These are phyloP conservation scores for Pyralis farinalis DNA, from an alignment of 2,888 invertebrate species.

Conservation along the genomic window DNA sequence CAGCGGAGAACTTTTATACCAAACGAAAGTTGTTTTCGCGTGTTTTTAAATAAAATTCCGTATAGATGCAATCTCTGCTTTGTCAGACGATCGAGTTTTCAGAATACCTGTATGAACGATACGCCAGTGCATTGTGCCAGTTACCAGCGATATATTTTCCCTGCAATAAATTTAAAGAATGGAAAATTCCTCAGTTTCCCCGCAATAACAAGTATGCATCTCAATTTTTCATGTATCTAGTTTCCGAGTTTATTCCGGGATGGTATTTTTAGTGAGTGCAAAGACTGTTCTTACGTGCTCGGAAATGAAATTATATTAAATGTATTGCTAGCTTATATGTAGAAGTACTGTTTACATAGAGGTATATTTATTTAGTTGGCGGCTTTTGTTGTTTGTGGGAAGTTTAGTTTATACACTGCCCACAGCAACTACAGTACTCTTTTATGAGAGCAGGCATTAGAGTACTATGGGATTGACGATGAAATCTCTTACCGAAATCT, in stretches of 20 bases:
- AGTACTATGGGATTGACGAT: no score
- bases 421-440: no score
- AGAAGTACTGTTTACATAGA: no score
- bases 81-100: conserved; percentile 2
- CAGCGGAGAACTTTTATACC: conserved; percentile 27
- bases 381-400: no score
- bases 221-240: conserved; percentile 3
- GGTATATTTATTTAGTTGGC: no score
- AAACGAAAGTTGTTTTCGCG: conserved; percentile 38
- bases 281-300: no score
- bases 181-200: conserved; percentile 16
- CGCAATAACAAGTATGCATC: conserved; percentile 12
- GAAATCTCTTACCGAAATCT: no score
- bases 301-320: no score
- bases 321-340: no score
- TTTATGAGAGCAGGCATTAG: no score
- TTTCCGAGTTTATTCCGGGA: conserved; percentile 1
- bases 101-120: conserved; percentile 8
- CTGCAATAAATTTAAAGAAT: conserved; percentile 17
- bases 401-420: no score
- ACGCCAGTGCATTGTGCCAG: conserved; percentile 8
- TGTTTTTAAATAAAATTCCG: conserved; percentile 55
- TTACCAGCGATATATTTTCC: conserved; percentile 15
- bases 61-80: conserved; percentile 53
- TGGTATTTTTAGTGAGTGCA: conserved; percentile 2